These are phyloP conservation scores for Nomada hirtipes DNA, from an alignment of 2,888 invertebrate species.

Conservation along the genomic window DNA sequence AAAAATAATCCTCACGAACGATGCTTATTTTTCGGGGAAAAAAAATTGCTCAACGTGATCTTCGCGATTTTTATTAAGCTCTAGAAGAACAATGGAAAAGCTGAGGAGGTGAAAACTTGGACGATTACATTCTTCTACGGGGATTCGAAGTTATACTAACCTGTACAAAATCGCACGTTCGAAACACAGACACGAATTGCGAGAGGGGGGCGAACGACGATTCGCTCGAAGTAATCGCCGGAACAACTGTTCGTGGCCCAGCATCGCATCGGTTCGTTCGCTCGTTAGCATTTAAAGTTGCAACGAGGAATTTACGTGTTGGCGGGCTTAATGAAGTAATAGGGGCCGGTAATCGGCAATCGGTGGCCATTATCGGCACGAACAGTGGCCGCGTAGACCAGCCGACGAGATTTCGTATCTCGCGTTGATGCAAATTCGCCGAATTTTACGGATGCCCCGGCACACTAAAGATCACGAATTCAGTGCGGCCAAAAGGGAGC, in stretches of 20 bases:
- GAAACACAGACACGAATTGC: too few relatives aligned
- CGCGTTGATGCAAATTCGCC: conserved; percentile 71
- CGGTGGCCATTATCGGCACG: conserved; percentile 60
- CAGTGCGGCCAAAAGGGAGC: conserved; percentile 64
- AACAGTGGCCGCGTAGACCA: conserved; percentile 49
- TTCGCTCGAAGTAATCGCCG: background rate
- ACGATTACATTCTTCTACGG: too few relatives aligned
- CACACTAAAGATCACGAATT: conserved; percentile 72
- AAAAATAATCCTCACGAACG: background rate
- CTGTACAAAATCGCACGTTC: too few relatives aligned
- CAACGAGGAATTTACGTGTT: conserved; percentile 44
- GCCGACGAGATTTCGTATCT: conserved; percentile 68
- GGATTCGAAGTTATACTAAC: too few relatives aligned
- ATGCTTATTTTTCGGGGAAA: too few relatives aligned
- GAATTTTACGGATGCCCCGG: conserved; percentile 70
- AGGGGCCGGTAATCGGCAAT: conserved; percentile 62
- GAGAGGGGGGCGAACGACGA: background rate
- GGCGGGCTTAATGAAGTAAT: conserved; percentile 67
- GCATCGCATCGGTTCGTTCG: conserved; percentile 1
- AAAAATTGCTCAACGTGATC: too few relatives aligned
- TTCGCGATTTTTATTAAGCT: too few relatives aligned
- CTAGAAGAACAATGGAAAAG: too few relatives aligned
- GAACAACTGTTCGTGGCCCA: conserved; percentile 21
- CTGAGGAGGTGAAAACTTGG: too few relatives aligned
- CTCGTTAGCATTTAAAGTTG: conserved; percentile 49